Base-by-base conservation (phyloP, 2,113 vertebrate species). In the Pelecanus crispus region DNA sequence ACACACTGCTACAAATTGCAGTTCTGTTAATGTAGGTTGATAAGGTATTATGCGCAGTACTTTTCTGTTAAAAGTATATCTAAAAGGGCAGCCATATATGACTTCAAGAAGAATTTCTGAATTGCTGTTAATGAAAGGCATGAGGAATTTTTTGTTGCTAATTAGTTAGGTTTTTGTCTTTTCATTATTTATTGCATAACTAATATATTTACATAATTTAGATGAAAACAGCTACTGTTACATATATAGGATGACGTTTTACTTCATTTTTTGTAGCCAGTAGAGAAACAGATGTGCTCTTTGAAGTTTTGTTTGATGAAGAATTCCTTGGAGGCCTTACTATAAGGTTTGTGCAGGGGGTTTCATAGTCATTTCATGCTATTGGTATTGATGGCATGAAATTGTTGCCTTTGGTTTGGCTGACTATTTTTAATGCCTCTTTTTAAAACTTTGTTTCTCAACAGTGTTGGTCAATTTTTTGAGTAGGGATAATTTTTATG, bases 261-360 rank as follows among this genome's bases (percentile, higher is more conserved):
- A 13, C 44, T 92, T 95, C 89, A 16, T 97, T 77, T 96, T 92
- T 45, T 96, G 14, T 94, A 99, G 99, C 99, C 81, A 98, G 98
- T 11, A 98, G 99, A 86, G 99, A 99, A 96, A 98, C 98, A 80
- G 99, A 99, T 97, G 98, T 99, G 85, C 98, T 99, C n/a, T 99
- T 99, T 42, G 99, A 99, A 98, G 99, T 99, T 68, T 87, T 99
- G 80, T 99, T 99, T 97, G 99, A 99, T 98, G 99, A 99, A 93
- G 99, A 99, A 84, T 99, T 99, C 97, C 98, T 98, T 72, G 99
- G 99, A 96, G 99, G 99, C 74, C 98, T 99, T 83, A 99, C 97
- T 90, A 98, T 99, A 98, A 99, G 99, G 99, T 99, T 96, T 91
- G 91, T 97, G 70, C 81, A 38, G 50, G 7, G 10, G 5, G 9